A percentile compares a stretch with the other conserved stretches of the same genome.
These are phyloP conservation scores for Pomatorhinus ruficollis DNA, from an alignment of 2,113 vertebrate species.

Conservation along the genomic window DNA sequence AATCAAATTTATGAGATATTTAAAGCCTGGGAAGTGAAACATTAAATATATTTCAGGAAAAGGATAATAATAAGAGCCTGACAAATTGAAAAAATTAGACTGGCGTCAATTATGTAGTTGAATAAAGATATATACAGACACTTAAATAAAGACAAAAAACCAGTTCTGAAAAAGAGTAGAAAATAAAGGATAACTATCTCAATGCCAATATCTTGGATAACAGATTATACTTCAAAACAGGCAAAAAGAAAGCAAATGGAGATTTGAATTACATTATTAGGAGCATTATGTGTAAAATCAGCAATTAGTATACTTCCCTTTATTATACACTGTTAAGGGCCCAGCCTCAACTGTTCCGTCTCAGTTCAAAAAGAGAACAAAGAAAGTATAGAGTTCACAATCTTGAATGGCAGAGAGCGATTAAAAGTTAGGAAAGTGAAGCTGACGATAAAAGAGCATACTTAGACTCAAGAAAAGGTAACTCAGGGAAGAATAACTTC, in stretches of 20 bases:
- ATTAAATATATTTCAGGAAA: slow-evolving; percentile 37
- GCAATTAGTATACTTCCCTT: neutral
- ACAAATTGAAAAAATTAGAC: slow-evolving; percentile 17
- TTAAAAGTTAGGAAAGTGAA: slow-evolving; percentile 12
- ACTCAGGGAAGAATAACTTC: neutral
- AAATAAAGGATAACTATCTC: neutral
- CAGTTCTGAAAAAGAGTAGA: neutral
- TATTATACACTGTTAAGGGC: neutral
- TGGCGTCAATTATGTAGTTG: neutral
- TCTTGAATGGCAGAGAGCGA: neutral
- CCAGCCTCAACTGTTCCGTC: neutral
- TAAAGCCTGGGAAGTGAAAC: slow-evolving; percentile 31
- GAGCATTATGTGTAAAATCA: neutral
- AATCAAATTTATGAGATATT: slow-evolving; percentile 34
- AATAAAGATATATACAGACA: neutral
- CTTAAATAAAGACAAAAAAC: neutral
- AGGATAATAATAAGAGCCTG: slow-evolving; percentile 1
- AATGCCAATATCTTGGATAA: neutral
- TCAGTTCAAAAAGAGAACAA: neutral
- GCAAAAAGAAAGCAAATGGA: neutral
- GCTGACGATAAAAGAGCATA: neutral
- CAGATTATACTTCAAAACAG: neutral
- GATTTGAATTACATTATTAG: neutral
- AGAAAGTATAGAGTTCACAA: neutral
- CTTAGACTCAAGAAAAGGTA: neutral